Evolutionary conservation across 2,797 vertebrate genomes (phyloP).

Genomic region (Aselliscus stoliczkanus): DNA sequence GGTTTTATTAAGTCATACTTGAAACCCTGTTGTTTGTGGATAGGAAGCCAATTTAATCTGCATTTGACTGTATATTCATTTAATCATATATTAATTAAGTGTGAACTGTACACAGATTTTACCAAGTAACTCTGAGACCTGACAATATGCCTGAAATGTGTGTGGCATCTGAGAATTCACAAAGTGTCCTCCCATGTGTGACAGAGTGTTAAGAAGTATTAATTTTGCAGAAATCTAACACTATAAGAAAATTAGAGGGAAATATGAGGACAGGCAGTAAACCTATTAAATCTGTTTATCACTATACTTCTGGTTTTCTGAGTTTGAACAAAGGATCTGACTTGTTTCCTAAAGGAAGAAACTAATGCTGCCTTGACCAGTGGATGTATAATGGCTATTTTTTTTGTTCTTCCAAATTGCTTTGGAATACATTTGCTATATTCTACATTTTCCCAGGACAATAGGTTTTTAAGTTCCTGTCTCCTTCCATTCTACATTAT

Average conservation of each 20-base stretch:
- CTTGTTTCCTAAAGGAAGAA: not conserved
- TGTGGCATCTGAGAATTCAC: not conserved
- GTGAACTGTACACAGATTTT: not conserved
- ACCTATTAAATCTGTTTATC: not conserved
- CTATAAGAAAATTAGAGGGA: not conserved
- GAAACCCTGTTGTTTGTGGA: not conserved
- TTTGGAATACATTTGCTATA: not conserved
- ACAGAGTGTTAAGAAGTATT: not conserved
- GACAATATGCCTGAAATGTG: not conserved
- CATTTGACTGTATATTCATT: not conserved
- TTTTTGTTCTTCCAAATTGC: not conserved
- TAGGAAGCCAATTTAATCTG: not conserved
- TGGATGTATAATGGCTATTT: not conserved
- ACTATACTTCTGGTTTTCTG: not conserved
- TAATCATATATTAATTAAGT: not conserved
- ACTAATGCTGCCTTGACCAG: not conserved
- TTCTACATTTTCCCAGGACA: constrained; percentile 21
- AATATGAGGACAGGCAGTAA: not conserved
- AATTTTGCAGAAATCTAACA: constrained; percentile 20
- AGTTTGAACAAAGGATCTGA: not conserved
- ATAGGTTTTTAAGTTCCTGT: not conserved
- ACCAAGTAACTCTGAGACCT: not conserved
- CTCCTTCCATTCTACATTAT: not conserved
- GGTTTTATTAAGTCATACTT: not conserved
- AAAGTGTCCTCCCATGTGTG: not conserved